These are phyloP conservation scores for Chiloscyllium plagiosum DNA, from an alignment of 2,113 vertebrate species.

Conservation along the genomic window DNA sequence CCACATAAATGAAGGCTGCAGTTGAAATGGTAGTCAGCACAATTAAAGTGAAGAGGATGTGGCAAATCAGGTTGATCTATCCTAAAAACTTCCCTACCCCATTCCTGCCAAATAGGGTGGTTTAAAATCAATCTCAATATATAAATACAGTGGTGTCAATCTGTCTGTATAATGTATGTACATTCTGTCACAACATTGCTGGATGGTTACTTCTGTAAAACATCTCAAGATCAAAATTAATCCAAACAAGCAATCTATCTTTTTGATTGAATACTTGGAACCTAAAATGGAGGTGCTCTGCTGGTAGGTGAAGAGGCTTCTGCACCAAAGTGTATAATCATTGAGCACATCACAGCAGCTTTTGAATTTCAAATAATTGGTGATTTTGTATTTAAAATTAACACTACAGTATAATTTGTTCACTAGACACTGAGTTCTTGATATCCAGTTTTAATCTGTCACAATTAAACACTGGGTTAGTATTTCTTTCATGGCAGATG, in stretches of 20 bases:
- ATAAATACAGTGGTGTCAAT: background rate
- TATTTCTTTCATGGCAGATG: conserved; percentile 61
- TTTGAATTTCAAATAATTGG: background rate
- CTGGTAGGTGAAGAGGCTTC: background rate
- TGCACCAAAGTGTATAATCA: background rate
- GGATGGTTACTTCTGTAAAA: background rate
- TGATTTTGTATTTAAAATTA: background rate
- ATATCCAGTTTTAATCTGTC: background rate
- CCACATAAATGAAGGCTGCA: background rate
- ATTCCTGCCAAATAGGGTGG: background rate
- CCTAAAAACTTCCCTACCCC: background rate
- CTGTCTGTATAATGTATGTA: background rate
- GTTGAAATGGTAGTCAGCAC: background rate
- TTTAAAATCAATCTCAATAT: background rate
- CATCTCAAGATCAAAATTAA: background rate
- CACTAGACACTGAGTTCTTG: background rate
- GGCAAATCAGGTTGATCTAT: background rate
- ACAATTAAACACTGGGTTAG: background rate
- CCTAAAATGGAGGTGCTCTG: background rate
- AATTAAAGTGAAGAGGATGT: background rate
- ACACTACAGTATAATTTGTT: background rate
- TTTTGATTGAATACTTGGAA: background rate
- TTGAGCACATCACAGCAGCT: background rate
- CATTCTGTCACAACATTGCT: background rate
- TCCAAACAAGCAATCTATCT: background rate